phyloP scores from a whole-genome alignment of 1,140 invertebrate species.

The Theocolax elegans region DNA sequence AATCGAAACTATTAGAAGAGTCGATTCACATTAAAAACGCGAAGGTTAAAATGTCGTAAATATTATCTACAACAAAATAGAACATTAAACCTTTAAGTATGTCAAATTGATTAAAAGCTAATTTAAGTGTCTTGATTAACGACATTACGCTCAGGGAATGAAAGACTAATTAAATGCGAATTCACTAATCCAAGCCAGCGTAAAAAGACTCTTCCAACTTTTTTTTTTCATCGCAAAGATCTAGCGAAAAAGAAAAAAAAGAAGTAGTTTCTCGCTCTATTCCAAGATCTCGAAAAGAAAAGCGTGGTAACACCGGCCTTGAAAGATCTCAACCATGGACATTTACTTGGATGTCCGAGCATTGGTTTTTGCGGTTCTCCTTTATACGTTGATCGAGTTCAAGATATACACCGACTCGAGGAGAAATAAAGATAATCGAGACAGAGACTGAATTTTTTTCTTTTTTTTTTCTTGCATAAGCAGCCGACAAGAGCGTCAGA shows the following conservation, averaged over 20 bases:
- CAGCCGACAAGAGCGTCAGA: not conserved
- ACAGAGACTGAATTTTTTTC: not conserved
- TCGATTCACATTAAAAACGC: too few relatives aligned
- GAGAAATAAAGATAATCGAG: slow-evolving; percentile 26
- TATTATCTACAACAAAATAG: too few relatives aligned
- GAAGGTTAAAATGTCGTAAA: too few relatives aligned
- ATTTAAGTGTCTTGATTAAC: not conserved
- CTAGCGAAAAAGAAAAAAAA: slow-evolving; percentile 8
- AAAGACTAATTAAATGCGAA: not conserved
- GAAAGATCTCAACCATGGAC: not conserved
- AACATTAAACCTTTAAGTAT: too few relatives aligned
- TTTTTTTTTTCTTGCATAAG: not conserved
- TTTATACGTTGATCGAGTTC: not conserved
- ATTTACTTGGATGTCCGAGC: slow-evolving; percentile 14
- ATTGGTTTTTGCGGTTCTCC: slow-evolving; percentile 1
- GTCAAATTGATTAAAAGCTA: too few relatives aligned
- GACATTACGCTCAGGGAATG: not conserved
- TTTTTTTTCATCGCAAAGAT: not conserved
- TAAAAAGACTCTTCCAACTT: too few relatives aligned
- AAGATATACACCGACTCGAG: slow-evolving; percentile 4
- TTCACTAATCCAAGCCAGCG: not conserved
- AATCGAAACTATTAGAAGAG: too few relatives aligned
- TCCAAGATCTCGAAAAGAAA: not conserved
- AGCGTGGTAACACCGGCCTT: slow-evolving; percentile 3
- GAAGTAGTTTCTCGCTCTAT: slow-evolving; percentile 18